phyloP scores from a whole-genome alignment of 2,888 invertebrate species.

The Luperina nickerlii region DNA sequence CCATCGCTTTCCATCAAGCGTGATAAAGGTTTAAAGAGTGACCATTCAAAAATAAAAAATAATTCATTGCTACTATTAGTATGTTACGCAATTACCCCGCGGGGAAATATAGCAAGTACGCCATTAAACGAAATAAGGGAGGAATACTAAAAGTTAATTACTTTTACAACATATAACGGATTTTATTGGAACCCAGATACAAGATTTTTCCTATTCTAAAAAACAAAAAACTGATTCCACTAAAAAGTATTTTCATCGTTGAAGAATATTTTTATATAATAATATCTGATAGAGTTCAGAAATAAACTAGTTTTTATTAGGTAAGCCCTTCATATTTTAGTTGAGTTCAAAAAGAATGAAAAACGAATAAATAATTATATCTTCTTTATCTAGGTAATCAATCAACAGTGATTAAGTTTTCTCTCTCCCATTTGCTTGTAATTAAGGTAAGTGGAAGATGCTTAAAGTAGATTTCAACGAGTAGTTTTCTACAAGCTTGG shows the following conservation, averaged over 20 bases:
- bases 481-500: neutral
- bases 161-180: constrained; percentile 5
- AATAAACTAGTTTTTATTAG: neutral
- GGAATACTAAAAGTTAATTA: constrained; percentile 37
- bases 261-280: neutral
- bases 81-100: too few species aligned
- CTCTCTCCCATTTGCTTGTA: constrained; percentile 3
- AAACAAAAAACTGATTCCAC: neutral
- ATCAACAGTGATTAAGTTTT: neutral
- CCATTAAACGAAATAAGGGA: constrained; percentile 27
- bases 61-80: too few species aligned
- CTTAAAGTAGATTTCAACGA: neutral
- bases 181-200: neutral
- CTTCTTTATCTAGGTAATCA: neutral
- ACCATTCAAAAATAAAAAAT: too few species aligned
- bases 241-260: neutral
- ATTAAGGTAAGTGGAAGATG: constrained; percentile 6
- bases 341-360: neutral
- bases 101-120: constrained; percentile 25
- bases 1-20: too few species aligned
- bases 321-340: neutral
- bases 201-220: neutral
- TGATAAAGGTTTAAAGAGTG: too few species aligned
- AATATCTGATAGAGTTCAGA: too few species aligned
- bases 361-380: neutral